Conservation (phyloP, 2,113 vertebrate species). For the Nothoprocta pentlandii region DNA sequence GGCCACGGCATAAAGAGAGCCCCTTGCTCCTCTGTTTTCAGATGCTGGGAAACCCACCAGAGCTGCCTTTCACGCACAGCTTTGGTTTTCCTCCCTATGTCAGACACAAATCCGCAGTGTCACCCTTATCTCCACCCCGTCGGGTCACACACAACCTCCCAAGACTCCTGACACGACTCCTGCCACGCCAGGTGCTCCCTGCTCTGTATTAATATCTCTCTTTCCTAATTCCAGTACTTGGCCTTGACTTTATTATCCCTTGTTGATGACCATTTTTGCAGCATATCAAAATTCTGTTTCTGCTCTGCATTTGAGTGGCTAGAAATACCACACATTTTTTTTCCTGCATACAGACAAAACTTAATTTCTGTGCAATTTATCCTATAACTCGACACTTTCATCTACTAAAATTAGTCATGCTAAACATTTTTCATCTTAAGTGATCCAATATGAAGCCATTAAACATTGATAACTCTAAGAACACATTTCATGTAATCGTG, state of each 20-base stretch:
- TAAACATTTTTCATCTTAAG: not conserved
- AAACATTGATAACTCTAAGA: not conserved
- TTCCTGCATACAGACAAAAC: not conserved
- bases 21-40: not conserved
- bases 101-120: not conserved
- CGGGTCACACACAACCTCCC: not conserved
- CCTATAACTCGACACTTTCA: not conserved
- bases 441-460: not conserved
- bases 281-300: not conserved
- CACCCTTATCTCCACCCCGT: not conserved
- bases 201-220: not conserved
- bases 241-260: not conserved
- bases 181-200: fast-evolving
- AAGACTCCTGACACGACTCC: fast-evolving
- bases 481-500: not conserved
- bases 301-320: not conserved
- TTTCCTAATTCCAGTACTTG: not conserved
- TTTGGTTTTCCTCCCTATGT: fast-evolving
- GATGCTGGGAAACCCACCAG: not conserved
- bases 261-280: not conserved
- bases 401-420: not conserved
- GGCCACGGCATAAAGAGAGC: not conserved
- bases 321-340: not conserved
- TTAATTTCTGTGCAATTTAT: not conserved
- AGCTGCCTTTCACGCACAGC: not conserved